Evolutionary conservation across 2,797 vertebrate species (phyloP).

Genomic region (Etheostoma perlongum): DNA sequence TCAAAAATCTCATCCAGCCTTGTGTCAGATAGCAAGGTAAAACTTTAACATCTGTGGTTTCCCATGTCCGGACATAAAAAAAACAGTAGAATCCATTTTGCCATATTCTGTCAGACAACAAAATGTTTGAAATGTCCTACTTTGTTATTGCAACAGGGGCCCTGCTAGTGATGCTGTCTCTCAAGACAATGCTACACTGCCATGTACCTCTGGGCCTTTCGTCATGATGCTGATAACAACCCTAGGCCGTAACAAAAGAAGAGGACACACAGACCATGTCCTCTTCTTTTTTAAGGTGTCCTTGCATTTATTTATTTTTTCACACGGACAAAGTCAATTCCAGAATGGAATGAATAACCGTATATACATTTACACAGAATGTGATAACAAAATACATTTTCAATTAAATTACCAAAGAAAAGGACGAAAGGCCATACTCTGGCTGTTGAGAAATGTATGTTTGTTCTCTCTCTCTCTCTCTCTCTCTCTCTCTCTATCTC

Average conservation of each 20-base stretch:
- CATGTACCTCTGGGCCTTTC: conserved; percentile 5
- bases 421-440: neutral
- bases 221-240: conserved; percentile 18
- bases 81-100: conserved; percentile 5
- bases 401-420: conserved; percentile 10
- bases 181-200: conserved; percentile 12
- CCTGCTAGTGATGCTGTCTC: conserved; percentile 23
- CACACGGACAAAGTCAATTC: conserved; percentile 10
- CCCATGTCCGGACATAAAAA: neutral
- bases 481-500: neutral
- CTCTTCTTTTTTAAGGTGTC: conserved; percentile 5
- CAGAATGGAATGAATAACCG: conserved; percentile 3
- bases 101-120: neutral
- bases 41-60: conserved; percentile 13
- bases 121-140: conserved; percentile 24
- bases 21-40: conserved; percentile 14
- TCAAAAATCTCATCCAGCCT: neutral
- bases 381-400: conserved; percentile 12
- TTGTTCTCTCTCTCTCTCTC: neutral
- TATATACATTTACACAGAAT: neutral
- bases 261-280: conserved; percentile 1
- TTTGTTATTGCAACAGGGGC: conserved; percentile 17
- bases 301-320: neutral
- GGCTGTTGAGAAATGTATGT: conserved; percentile 24
- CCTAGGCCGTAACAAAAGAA: conserved; percentile 11